Evolutionary conservation across 2,113 vertebrate species (phyloP).

Genomic region (Pomatostomus ruficeps): DNA sequence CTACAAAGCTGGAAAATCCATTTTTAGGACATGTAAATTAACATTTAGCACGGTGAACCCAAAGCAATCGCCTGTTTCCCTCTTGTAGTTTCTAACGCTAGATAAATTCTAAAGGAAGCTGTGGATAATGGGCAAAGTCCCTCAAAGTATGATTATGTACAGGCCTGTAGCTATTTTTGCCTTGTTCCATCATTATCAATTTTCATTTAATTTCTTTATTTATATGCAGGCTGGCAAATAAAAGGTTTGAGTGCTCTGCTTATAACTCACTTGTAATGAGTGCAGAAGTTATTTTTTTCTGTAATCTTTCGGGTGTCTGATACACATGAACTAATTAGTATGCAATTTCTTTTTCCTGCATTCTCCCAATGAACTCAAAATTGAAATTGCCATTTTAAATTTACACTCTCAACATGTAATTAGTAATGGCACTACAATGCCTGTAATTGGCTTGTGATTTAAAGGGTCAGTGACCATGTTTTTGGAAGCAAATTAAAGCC

Average conservation of each 20-base stretch:
- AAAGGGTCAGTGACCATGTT: conserved; percentile 51
- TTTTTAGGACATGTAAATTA: not conserved
- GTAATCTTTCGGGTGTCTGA: conserved; percentile 62
- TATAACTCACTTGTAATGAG: conserved; percentile 55
- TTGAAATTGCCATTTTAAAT: conserved; percentile 70
- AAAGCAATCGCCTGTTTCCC: not conserved
- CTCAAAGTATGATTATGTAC: not conserved
- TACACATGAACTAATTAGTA: conserved; percentile 59
- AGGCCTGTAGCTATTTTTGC: conserved; percentile 6
- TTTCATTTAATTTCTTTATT: conserved; percentile 59
- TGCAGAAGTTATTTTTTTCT: not conserved
- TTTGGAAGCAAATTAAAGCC: conserved; percentile 52
- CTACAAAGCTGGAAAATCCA: not conserved
- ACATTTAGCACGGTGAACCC: not conserved
- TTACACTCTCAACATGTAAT: conserved; percentile 58
- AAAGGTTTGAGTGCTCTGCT: conserved; percentile 45
- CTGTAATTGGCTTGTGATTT: conserved; percentile 62
- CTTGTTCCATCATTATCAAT: conserved; percentile 45
- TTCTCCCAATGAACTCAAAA: conserved; percentile 65
- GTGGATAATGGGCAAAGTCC: not conserved
- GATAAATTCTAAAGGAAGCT: not conserved
- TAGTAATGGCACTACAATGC: conserved; percentile 58
- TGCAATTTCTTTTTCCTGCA: conserved; percentile 59
- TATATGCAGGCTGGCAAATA: conserved; percentile 39
- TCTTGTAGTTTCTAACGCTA: not conserved